Percentiles rank a stretch among this genome's conserved stretches.
Evolutionary conservation across 2,797 vertebrate species (phyloP).

Genomic region (Lacerta agilis): DNA sequence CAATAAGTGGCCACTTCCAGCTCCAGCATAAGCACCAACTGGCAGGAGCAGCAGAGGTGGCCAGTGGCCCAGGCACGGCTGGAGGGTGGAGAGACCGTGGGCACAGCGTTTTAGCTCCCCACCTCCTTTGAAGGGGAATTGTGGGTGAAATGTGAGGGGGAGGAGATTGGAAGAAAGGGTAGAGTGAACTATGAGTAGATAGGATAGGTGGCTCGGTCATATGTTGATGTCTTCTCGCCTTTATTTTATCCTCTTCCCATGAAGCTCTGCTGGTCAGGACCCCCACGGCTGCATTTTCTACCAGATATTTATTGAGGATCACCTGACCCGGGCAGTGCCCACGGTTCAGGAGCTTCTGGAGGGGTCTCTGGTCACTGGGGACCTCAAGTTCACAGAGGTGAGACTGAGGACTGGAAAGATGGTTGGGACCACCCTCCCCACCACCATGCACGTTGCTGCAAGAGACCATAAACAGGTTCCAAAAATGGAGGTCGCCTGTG

Average conservation of each 20-base stretch:
- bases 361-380: constrained; percentile 82
- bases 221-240: neutral
- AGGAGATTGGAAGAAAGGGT: too few relatives aligned
- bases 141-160: too few relatives aligned
- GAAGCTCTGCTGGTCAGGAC: constrained; percentile 79
- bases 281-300: constrained; percentile 86
- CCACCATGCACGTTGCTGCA: neutral
- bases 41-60: too few relatives aligned
- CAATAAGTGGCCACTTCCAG: too few relatives aligned
- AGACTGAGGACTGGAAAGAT: neutral
- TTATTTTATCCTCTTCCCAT: neutral
- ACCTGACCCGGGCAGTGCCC: constrained; percentile 70
- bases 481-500: neutral
- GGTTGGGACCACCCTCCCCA: neutral
- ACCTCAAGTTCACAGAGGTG: constrained; percentile 88
- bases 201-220: too few relatives aligned
- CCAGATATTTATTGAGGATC: constrained; percentile 84
- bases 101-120: too few relatives aligned
- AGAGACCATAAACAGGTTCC: too few relatives aligned
- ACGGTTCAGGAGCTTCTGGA: constrained; percentile 84
- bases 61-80: too few relatives aligned
- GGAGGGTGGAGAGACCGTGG: too few relatives aligned
- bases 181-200: too few relatives aligned
- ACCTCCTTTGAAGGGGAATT: too few relatives aligned
- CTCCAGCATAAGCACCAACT: too few relatives aligned